Evolutionary conservation across 1,140 invertebrate species (phyloP).

Genomic region (Drosophila lacertosa): DNA sequence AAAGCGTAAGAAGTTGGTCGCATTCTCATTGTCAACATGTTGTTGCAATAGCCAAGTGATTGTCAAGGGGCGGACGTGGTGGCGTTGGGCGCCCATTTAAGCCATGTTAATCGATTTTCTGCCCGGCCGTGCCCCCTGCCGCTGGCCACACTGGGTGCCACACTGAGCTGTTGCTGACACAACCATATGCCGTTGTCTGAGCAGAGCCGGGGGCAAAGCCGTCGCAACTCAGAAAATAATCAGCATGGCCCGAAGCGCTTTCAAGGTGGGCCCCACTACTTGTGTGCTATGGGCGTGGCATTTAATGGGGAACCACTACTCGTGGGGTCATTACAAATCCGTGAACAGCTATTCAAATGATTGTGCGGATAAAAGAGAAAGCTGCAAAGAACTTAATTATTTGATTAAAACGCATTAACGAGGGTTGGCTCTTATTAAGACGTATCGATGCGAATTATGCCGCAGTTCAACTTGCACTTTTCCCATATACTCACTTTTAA

Average conservation of each 20-base stretch:
- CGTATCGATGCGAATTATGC: constrained; percentile 10
- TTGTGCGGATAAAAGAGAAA: constrained; percentile 6
- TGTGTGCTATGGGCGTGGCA: constrained; percentile 16
- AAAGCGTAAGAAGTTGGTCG: constrained; percentile 42
- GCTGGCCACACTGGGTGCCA: constrained; percentile 1
- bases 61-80: not conserved
- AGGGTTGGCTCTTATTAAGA: constrained; percentile 17
- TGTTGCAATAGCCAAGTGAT: constrained; percentile 45
- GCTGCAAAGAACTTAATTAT: constrained; percentile 32
- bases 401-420: constrained; percentile 40
- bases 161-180: constrained; percentile 51
- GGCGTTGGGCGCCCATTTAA: constrained; percentile 57
- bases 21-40: constrained; percentile 47
- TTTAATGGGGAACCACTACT: constrained; percentile 6
- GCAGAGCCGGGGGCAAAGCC: constrained; percentile 2
- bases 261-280: constrained; percentile 21
- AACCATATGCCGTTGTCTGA: constrained; percentile 25
- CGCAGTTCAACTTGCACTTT: not conserved
- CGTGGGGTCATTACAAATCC: constrained; percentile 41
- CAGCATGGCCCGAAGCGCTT: constrained; percentile 49
- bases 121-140: not conserved
- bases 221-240: constrained; percentile 62
- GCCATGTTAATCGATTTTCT: constrained; percentile 78
- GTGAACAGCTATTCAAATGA: constrained; percentile 27
- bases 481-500: not conserved